Evolutionary conservation across 2,797 vertebrate species (phyloP).

Genomic region (Molossus molossus): DNA sequence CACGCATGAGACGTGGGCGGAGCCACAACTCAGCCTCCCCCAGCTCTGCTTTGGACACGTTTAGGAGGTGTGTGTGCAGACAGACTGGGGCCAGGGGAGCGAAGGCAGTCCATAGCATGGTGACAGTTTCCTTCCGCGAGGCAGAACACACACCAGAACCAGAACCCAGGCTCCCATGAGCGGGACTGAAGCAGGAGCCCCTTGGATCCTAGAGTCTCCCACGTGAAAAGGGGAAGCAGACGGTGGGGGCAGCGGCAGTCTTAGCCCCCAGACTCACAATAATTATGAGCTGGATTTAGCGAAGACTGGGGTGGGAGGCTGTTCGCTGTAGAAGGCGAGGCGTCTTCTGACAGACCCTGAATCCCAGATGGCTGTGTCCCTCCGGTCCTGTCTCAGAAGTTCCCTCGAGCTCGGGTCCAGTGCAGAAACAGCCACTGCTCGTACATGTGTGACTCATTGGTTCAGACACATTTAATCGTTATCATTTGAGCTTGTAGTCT

Average conservation of each 20-base stretch:
- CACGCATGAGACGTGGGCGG: background rate
- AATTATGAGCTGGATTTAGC: constrained; percentile 79
- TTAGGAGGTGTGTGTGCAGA: background rate
- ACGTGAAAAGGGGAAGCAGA: background rate
- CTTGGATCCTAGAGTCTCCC: constrained; percentile 1
- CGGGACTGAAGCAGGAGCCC: background rate
- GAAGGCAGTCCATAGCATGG: background rate
- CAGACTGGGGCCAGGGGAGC: background rate
- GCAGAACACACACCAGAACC: background rate
- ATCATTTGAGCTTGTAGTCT: no score
- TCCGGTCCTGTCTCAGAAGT: no score
- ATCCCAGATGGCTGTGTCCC: no score
- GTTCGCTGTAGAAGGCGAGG: constrained; percentile 74
- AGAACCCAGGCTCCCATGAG: background rate
- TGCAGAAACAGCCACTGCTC: no score
- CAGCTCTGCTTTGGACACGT: background rate
- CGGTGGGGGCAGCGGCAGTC: background rate
- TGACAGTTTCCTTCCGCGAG: constrained; percentile 23
- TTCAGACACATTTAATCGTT: no score
- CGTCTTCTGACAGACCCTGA: no score
- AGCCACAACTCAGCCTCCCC: background rate
- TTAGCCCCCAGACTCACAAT: constrained; percentile 40
- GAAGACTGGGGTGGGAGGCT: constrained; percentile 72
- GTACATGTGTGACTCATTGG: no score
- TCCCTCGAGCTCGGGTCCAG: no score